Conservation (phyloP, 37 sponge, comb jelly and placozoan species). For the Chondrosia reniformis region DNA sequence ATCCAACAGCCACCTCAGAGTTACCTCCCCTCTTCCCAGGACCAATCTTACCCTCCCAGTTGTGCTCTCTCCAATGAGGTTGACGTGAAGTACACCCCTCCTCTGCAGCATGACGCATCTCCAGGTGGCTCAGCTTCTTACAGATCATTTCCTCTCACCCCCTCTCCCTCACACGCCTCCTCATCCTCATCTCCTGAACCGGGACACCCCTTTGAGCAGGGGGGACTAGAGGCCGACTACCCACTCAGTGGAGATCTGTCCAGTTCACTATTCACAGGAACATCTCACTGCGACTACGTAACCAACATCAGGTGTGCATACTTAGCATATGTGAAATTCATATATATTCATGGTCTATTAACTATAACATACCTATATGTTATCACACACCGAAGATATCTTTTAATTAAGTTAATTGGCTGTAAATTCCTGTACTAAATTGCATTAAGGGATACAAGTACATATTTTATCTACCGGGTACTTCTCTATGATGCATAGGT, state of each 20-base stretch:
- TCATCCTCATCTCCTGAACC: slow-evolving; percentile 1
- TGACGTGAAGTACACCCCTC: too few species aligned
- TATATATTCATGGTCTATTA: too few species aligned
- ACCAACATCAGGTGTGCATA: neutral
- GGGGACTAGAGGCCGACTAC: neutral
- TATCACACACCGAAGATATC: too few species aligned
- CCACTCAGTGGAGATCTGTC: neutral
- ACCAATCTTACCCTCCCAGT: too few species aligned
- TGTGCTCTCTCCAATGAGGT: too few species aligned
- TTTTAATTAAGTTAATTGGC: too few species aligned
- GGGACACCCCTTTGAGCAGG: neutral
- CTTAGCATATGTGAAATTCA: too few species aligned
- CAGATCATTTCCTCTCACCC: slow-evolving; percentile 1
- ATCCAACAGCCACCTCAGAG: too few species aligned
- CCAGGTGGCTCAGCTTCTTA: neutral
- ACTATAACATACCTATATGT: too few species aligned
- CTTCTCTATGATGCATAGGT: neutral
- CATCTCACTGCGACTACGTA: neutral
- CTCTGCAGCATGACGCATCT: neutral
- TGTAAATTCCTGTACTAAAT: neutral
- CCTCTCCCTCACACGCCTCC: slow-evolving; percentile 14
- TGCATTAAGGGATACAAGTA: neutral
- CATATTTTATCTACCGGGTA: neutral
- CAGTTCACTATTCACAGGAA: neutral
- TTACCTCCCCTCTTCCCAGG: too few species aligned